Evolutionary conservation across 2,113 vertebrate species (phyloP), one percentile per base, ranked within the genome.

Genomic region (Corydoras maculifer): DNA sequence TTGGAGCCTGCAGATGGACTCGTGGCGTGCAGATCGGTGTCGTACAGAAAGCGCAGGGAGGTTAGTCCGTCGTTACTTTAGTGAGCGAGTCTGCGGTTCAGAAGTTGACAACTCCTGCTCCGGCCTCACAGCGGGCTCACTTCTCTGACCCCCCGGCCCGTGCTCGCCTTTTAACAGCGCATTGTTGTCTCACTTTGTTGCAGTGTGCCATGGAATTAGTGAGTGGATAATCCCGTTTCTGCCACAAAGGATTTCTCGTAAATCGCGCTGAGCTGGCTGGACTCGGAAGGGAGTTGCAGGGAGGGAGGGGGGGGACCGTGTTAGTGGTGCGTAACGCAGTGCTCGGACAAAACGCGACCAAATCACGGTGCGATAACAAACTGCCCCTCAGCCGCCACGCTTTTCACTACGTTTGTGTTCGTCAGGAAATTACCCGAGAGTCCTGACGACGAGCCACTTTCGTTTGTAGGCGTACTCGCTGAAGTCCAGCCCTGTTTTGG

Each of bases 221-320:
- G 77, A 72, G 55, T 77, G 81, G 82, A 83, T 88, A 86, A 88
- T 88, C 87, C 83, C 78, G 80, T 80, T 82, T 79, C 75, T 86
- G 83, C 87, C 88, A 89, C 88, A 88, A 89, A 89, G 87, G 82
- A 62, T 75, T 86, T 83, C 82, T 84, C 73, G 83, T 87, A 86
- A 87, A 88, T 85, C 81, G 82, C 78, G 85, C 83, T 82, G 83
- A 84, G 80, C 83, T 83, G 75, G 69, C 77, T 69, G 77, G 55
- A 30, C 68, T 53, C 51, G 65, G 11, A 13, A 57, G 51, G 72
- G 75, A 43, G 18, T 25, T 25, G 18, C 18, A 25, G 18, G 2
- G 18, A 25, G 18, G 18, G 18, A 25, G 18, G 18, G 35, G 2
- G 35, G 35, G 35, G 31, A 9, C 14, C 9, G 29, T 49, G 13